A percentile compares a stretch with the other conserved stretches of the same genome.
Conservation (phyloP, 2,113 vertebrate genomes). For the Entomyzon cyanotis region DNA sequence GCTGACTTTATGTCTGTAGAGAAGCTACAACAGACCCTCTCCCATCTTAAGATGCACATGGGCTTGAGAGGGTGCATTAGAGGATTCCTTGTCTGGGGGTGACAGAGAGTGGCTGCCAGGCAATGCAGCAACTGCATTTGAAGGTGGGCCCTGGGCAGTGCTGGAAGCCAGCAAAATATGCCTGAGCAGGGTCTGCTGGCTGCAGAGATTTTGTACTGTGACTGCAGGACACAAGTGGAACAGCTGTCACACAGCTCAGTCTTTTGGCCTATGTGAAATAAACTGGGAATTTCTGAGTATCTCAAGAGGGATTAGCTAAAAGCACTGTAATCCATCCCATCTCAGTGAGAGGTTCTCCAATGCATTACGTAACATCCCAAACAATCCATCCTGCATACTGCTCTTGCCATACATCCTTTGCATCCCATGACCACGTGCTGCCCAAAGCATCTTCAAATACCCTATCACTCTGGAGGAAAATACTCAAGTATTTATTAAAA, state of each 20-base stretch:
- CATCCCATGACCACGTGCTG: not conserved
- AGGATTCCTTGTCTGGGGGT: not conserved
- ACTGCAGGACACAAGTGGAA: not conserved
- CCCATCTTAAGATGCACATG: rapidly evolving
- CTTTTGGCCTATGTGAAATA: not conserved
- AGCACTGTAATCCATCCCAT: not conserved
- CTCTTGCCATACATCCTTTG: not conserved
- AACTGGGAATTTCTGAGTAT: not conserved
- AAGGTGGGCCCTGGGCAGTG: not conserved
- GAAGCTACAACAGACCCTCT: not conserved
- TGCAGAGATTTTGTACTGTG: not conserved
- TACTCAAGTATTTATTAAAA: constrained; percentile 31
- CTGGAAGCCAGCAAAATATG: not conserved
- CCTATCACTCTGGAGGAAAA: not conserved
- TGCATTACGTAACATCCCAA: not conserved
- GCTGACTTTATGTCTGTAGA: not conserved
- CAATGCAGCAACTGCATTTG: not conserved
- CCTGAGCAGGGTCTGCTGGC: not conserved
- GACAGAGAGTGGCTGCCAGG: not conserved
- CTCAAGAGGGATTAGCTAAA: not conserved
- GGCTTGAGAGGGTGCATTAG: not conserved
- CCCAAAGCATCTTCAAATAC: not conserved
- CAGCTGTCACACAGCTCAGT: not conserved
- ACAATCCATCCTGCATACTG: not conserved
- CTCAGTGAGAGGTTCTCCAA: not conserved